phyloP scores from a whole-genome alignment of 2,113 vertebrate genomes.

The Garra rufa region DNA sequence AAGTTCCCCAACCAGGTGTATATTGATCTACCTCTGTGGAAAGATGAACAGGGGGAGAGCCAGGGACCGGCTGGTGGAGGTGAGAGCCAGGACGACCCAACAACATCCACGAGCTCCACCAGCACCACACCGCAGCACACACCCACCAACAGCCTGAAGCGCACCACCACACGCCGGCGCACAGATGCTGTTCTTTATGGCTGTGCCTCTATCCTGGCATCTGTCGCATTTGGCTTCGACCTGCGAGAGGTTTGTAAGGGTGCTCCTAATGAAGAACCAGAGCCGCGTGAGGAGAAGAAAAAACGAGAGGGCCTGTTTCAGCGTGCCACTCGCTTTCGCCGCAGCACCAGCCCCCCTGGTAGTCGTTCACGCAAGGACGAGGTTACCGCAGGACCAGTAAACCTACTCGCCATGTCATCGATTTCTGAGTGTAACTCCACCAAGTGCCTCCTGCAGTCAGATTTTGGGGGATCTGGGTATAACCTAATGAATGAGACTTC shows the following conservation, averaged over 20 bases:
- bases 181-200: slow-evolving; percentile 83
- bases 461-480: slow-evolving; percentile 62
- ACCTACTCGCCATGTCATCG: slow-evolving; percentile 84
- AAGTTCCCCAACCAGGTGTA: slow-evolving; percentile 87
- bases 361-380: slow-evolving; percentile 77
- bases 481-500: slow-evolving; percentile 52
- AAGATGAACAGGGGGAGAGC: slow-evolving; percentile 83
- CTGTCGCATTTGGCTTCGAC: slow-evolving; percentile 86
- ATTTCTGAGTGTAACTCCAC: slow-evolving; percentile 83
- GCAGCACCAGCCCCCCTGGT: slow-evolving; percentile 78
- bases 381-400: slow-evolving; percentile 61
- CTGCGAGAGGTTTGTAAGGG: slow-evolving; percentile 79
- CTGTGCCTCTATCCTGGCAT: slow-evolving; percentile 85
- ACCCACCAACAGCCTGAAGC: slow-evolving; percentile 83
- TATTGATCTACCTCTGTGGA: slow-evolving; percentile 90
- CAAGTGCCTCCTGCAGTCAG: slow-evolving; percentile 82
- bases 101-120: slow-evolving; percentile 79
- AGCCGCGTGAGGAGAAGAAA: slow-evolving; percentile 84
- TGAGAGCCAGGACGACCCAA: slow-evolving; percentile 80
- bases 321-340: slow-evolving; percentile 81
- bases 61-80: slow-evolving; percentile 49
- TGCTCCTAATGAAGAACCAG: slow-evolving; percentile 69
- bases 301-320: slow-evolving; percentile 87
- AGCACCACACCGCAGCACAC: slow-evolving; percentile 85
- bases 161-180: slow-evolving; percentile 75